Base-by-base conservation (phyloP, 2,888 invertebrate genomes). In the Lysandra coridon region DNA sequence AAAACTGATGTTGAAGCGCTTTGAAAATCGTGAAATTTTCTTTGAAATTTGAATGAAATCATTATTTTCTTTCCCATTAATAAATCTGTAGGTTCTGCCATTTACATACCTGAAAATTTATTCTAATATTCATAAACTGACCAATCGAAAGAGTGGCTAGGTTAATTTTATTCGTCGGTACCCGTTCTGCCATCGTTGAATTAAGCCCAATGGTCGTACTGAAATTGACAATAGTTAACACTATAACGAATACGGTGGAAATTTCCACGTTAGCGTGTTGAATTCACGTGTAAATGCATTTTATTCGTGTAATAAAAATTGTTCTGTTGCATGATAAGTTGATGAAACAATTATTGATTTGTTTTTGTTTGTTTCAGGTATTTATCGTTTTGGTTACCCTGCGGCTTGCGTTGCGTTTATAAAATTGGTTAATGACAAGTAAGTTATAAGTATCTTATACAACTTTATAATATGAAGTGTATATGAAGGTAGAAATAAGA, bases 361-460 rank as follows among this genome's bases (percentile, higher is more conserved):
- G 17, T 69, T 1, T 69, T 69, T 69, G 12, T 69, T 37, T 69
- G 69, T 69, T 69, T 69, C 33, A 69, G 69, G 69, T 69, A 69
- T 37, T 12, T 64, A 23, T 62, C 7, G 23, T 64, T 69, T 69
- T 23, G 33, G 33, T 14, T 69, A 12, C 10, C 30, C 33, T 5
- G 69, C 14, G 69, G 7, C 7, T 33, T 23, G 30, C 30, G n/a
- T 23, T 62, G 23, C 60, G 64, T 49, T 49, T 10, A 49, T 10
- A 12, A 12, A 49, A 49, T 49, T 12, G 49, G 10, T 12, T 10
- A 49, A 49, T 64, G 30, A 23, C 30, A 4, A 64, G 64, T 64
- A 64, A 64, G 30, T 64, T 64, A 12, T 49, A 49, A 49, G 12
- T 49, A 12, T 49, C 10, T 49, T 12, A 49, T 49, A 49, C 49